Base-by-base conservation (phyloP, 2,113 vertebrate genomes). In the Ciconia maguari region DNA sequence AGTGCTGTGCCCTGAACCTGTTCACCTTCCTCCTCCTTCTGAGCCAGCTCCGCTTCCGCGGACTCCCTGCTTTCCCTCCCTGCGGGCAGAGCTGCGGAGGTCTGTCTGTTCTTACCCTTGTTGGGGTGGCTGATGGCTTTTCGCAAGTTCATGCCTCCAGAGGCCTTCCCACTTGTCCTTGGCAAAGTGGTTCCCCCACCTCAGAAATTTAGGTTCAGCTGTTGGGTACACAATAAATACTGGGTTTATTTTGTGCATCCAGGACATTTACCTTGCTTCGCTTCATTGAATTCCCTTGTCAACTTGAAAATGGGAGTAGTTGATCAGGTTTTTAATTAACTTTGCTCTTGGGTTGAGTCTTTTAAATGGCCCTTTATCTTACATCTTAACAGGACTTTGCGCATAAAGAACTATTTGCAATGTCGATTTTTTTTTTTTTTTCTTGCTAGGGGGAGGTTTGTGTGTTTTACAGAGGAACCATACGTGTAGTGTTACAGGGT, bases 141-240 rank as follows among this genome's bases (percentile, higher is more conserved):
- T 11, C 14, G 0, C 9, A 21, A 30, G 18, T 48, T 57, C 2
- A 0, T 75, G 26, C 19, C 8, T 38, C 10, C 44, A 3, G 49
- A 30, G 32, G 11, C 51, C 8, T 85, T 86, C n/a, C 16, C 6
- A 0, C 15, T 16, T 44, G 10, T 61, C 1, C 46, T 7, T 70
- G 49, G 36, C 4, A 20, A 60, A 46, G 44, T 5, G 13, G 19
- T 41, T 18, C 3, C 24, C 11, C 2, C 9, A 6, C 8, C 8
- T 49, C 17, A 30, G 49, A 42, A 46, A 21, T 29, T 48, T 26
- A 13, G 7, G 3, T 25, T 78, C 4, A 7, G 16, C 21, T 71
- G 3, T 24, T 46, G 48, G 13, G 20, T 44, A 7, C 6, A 1
- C 11, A 4, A 2, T 12, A 8, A 24, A 12, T 5, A 2, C 46